phyloP scores from a whole-genome alignment of 2,888 invertebrate genomes.

The Eurois occulta region DNA sequence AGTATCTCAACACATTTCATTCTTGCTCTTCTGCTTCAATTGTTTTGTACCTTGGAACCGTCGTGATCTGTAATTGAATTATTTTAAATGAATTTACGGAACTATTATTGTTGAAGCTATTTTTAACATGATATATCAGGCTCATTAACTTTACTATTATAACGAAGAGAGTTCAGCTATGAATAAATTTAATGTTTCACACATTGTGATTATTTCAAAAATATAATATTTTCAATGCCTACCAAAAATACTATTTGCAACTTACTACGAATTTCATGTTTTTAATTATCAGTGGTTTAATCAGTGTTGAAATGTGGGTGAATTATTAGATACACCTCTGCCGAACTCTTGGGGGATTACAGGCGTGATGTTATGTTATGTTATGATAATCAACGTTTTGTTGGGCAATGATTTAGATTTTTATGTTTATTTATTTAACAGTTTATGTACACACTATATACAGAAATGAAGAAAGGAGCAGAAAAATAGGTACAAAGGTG shows the following conservation, averaged over 20 bases:
- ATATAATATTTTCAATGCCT: neutral
- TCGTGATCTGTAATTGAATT: constrained; percentile 38
- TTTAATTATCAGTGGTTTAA: neutral
- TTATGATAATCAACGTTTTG: no score
- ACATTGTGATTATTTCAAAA: neutral
- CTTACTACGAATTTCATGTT: neutral
- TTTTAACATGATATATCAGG: neutral
- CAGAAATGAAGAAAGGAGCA: no score
- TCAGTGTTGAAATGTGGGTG: no score
- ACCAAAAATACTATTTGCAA: neutral
- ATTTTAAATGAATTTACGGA: constrained; percentile 35
- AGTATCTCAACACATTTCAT: neutral
- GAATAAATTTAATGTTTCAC: neutral
- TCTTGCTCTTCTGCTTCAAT: neutral
- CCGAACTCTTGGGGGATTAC: no score
- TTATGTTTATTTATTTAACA: no score
- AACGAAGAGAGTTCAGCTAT: neutral
- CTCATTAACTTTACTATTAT: neutral
- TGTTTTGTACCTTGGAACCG: neutral
- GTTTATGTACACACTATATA: no score
- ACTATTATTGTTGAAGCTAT: constrained; percentile 6
- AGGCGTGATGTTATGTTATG: no score
- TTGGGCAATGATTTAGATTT: neutral
- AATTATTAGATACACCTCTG: no score
- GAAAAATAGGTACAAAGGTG: no score